These are phyloP conservation scores for Ophion ellenae DNA, from an alignment of 2,888 invertebrate genomes.

Conservation along the genomic window DNA sequence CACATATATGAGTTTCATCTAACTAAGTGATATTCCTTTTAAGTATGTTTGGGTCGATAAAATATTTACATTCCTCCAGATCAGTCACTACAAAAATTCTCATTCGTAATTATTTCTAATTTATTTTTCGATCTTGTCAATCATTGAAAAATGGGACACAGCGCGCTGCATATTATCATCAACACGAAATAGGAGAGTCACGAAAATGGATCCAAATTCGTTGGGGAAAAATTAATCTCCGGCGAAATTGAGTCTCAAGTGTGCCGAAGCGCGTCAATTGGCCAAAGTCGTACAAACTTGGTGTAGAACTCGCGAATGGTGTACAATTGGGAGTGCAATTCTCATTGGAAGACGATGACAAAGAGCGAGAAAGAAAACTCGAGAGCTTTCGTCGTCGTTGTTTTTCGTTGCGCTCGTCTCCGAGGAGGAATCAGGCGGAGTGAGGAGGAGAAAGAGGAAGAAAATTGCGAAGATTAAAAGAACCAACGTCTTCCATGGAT, in stretches of 20 bases:
- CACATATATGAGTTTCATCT: too few relatives aligned
- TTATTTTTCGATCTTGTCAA: not conserved
- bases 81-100: too few relatives aligned
- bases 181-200: too few relatives aligned
- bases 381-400: not conserved
- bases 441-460: not conserved
- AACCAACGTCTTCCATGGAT: not conserved
- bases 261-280: not conserved
- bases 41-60: too few relatives aligned
- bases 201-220: not conserved
- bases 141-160: not conserved
- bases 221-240: not conserved
- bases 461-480: slow-evolving; percentile 30
- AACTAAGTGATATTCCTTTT: too few relatives aligned
- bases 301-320: not conserved
- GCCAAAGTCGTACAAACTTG: not conserved
- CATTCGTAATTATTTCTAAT: too few relatives aligned
- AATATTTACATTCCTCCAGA: too few relatives aligned
- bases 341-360: not conserved
- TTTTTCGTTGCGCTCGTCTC: not conserved
- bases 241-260: not conserved
- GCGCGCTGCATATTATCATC: too few relatives aligned
- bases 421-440: not conserved
- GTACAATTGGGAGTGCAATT: not conserved
- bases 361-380: not conserved